These are phyloP conservation scores for Argopecten irradians DNA, from an alignment of 1,140 invertebrate genomes.

Conservation along the genomic window DNA sequence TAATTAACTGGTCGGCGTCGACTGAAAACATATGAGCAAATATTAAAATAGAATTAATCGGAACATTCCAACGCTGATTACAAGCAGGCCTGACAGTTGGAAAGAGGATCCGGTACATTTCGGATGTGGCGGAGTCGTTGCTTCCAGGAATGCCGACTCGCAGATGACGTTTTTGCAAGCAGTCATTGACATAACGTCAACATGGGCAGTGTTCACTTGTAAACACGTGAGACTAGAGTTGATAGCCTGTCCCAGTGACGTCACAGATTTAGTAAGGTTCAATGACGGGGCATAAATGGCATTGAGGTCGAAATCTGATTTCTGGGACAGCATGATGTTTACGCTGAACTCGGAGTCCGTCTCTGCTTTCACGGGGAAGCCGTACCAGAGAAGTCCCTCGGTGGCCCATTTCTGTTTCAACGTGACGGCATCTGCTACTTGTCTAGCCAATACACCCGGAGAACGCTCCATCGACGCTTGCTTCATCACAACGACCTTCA, in stretches of 20 bases:
- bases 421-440: neutral
- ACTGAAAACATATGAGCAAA: too few species aligned
- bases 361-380: neutral
- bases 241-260: neutral
- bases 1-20: too few species aligned
- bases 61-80: neutral
- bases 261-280: neutral
- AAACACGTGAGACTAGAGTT: neutral
- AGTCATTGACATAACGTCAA: neutral
- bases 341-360: neutral
- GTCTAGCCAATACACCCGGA: neutral
- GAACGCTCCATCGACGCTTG: neutral
- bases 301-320: neutral
- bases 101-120: neutral
- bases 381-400: neutral
- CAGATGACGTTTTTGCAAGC: neutral
- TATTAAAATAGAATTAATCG: neutral
- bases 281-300: neutral
- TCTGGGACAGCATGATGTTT: neutral
- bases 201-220: neutral
- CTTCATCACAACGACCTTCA: neutral
- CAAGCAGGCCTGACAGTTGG: neutral
- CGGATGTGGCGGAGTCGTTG: neutral
- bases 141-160: neutral
- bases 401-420: neutral